These are phyloP conservation scores for Cataglyphis albicans DNA, from an alignment of 2,888 invertebrate species.

Conservation along the genomic window DNA sequence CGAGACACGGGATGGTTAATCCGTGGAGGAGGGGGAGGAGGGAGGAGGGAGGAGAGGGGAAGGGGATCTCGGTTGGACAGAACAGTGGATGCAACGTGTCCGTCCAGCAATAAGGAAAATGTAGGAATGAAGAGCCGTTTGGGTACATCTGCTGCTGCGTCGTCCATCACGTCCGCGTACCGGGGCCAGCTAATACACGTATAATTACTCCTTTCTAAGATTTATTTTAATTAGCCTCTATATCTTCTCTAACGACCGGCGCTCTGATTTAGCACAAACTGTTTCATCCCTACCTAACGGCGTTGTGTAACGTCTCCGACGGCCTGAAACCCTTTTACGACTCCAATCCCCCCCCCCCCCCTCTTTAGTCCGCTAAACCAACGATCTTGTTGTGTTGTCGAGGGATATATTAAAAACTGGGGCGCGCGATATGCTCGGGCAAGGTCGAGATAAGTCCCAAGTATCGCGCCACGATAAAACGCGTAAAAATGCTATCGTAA, in stretches of 20 bases:
- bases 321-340: conserved; percentile 61
- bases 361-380: conserved; percentile 38
- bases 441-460: conserved; percentile 14
- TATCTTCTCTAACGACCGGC: conserved; percentile 85
- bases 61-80: conserved; percentile 46
- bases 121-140: conserved; percentile 86
- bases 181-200: conserved; percentile 85
- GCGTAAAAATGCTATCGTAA: neutral
- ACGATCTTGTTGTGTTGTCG: conserved; percentile 34
- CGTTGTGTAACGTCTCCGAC: conserved; percentile 54
- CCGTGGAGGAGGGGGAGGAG: neutral
- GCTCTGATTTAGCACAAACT: conserved; percentile 81
- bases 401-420: conserved; percentile 43
- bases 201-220: conserved; percentile 86
- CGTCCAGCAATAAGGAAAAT: conserved; percentile 85
- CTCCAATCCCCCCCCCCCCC: conserved; percentile 50
- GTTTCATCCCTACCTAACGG: conserved; percentile 73
- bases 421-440: conserved; percentile 11
- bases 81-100: conserved; percentile 72
- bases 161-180: conserved; percentile 84
- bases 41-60: neutral
- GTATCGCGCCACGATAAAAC: neutral
- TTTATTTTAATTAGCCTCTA: conserved; percentile 86
- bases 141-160: conserved; percentile 85
- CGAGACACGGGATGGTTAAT: conserved; percentile 38